Evolutionary conservation across 1,140 invertebrate genomes (phyloP).

Genomic region (Eriosoma lanigerum): DNA sequence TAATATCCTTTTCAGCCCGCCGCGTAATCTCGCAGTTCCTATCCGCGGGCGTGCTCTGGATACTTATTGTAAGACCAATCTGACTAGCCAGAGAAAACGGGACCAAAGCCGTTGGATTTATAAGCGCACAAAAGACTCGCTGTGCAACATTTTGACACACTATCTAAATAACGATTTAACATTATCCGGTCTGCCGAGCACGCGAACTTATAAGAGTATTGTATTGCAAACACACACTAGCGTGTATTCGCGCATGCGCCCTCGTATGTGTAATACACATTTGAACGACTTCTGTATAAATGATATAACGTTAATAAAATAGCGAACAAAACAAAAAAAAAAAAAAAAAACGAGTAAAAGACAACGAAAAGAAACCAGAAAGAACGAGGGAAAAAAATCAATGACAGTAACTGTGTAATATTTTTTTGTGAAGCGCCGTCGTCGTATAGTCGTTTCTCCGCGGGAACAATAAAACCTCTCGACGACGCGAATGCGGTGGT

Average conservation of each 20-base stretch:
- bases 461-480: conserved; percentile 23
- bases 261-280: not conserved
- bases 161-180: conserved; percentile 44
- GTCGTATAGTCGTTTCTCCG: not conserved
- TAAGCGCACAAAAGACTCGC: conserved; percentile 2
- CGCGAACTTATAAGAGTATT: not conserved
- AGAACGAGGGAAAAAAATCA: conserved; percentile 14
- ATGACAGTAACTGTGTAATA: conserved; percentile 23
- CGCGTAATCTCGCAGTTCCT: conserved; percentile 8
- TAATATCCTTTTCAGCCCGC: not conserved
- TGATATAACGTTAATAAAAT: not conserved
- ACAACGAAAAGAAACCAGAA: not conserved
- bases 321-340: not conserved
- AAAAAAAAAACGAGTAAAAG: not conserved
- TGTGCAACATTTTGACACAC: conserved; percentile 28
- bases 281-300: not conserved
- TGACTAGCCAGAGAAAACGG: conserved; percentile 36
- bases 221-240: not conserved
- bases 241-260: not conserved
- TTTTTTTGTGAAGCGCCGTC: not conserved
- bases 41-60: not conserved
- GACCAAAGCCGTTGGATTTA: conserved; percentile 25
- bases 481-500: not conserved
- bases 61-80: conserved; percentile 29
- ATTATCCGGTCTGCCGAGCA: conserved; percentile 31